phyloP scores from a whole-genome alignment of 1,140 invertebrate species.

The Plutomurus gul region DNA sequence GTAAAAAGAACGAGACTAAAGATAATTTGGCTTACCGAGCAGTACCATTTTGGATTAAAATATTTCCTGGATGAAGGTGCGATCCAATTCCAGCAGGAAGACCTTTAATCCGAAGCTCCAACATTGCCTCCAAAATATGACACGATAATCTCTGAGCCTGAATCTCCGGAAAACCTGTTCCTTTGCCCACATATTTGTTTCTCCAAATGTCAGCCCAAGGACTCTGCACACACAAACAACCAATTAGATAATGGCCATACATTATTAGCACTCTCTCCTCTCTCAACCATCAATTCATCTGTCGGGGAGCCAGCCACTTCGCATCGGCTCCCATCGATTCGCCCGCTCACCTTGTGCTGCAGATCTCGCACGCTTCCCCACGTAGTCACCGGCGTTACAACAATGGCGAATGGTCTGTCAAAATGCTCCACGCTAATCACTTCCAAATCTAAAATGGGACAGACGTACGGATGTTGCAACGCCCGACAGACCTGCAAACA shows the following conservation, averaged over 20 bases:
- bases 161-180: slow-evolving; percentile 70
- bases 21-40: slow-evolving; percentile 63
- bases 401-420: slow-evolving; percentile 65
- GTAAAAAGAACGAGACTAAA: too few species aligned
- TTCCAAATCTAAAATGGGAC: slow-evolving; percentile 82
- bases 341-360: slow-evolving; percentile 74
- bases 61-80: slow-evolving; percentile 87
- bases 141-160: slow-evolving; percentile 83
- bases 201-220: slow-evolving; percentile 73
- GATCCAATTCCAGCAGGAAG: slow-evolving; percentile 74
- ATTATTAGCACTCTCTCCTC: too few species aligned
- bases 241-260: too few species aligned
- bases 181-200: slow-evolving; percentile 67
- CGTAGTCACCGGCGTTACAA: slow-evolving; percentile 79
- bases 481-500: slow-evolving; percentile 78
- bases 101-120: slow-evolving; percentile 83
- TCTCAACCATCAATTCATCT: too few species aligned
- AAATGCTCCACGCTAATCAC: slow-evolving; percentile 59
- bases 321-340: too few species aligned
- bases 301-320: too few species aligned
- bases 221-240: slow-evolving; percentile 34
- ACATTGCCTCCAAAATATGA: slow-evolving; percentile 83
- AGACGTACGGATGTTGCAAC: slow-evolving; percentile 88
- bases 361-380: slow-evolving; percentile 85
- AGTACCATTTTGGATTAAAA: slow-evolving; percentile 87